These are phyloP conservation scores for Lethenteron camtschaticum DNA, from an alignment of 2,113 vertebrate genomes.

Conservation along the genomic window DNA sequence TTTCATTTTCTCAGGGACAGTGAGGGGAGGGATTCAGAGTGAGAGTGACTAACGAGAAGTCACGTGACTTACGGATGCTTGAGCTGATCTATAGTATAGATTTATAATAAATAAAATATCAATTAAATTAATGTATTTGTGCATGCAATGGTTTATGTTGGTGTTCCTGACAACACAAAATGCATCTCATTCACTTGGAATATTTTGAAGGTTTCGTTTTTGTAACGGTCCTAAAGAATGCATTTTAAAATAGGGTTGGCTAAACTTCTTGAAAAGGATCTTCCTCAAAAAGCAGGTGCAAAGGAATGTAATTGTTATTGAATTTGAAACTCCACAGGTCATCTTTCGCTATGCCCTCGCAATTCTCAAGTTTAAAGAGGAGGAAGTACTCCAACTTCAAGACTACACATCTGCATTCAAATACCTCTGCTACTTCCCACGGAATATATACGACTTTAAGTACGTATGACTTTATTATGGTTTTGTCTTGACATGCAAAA, in stretches of 20 bases:
- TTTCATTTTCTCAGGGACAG: too few species aligned
- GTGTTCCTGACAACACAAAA: neutral
- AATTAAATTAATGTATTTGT: too few species aligned
- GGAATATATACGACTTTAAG: constrained; percentile 28
- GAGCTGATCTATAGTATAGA: too few species aligned
- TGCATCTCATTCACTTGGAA: neutral
- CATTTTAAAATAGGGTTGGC: neutral
- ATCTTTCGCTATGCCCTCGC: constrained; percentile 76
- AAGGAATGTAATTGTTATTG: neutral
- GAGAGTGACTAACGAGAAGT: too few species aligned
- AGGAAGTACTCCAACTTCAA: constrained; percentile 52
- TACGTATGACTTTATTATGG: neutral
- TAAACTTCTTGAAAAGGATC: neutral
- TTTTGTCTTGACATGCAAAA: neutral
- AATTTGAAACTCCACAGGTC: constrained; percentile 29
- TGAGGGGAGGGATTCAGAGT: too few species aligned
- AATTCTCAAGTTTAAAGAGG: constrained; percentile 78
- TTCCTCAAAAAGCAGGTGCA: neutral
- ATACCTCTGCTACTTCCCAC: constrained; percentile 65
- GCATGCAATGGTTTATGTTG: neutral
- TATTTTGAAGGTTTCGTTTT: neutral
- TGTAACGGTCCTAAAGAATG: neutral
- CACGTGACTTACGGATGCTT: too few species aligned
- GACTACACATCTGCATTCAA: constrained; percentile 59
- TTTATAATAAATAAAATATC: too few species aligned